phyloP scores from a whole-genome alignment of 2,113 vertebrate species.

The Lipotes vexillifer region DNA sequence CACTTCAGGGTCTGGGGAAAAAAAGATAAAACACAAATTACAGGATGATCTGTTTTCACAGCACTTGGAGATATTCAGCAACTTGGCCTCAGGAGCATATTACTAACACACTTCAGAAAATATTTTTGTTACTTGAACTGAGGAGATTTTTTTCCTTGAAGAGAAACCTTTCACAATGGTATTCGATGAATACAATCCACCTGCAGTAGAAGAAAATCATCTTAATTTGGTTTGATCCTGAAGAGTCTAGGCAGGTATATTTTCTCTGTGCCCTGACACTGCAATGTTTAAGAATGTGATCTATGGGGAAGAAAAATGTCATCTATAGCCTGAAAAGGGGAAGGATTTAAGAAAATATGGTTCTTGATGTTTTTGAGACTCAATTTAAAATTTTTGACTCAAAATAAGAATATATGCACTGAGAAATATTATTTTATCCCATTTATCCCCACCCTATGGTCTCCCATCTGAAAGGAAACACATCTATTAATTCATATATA shows the following conservation, averaged over 20 bases:
- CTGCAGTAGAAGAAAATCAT: not conserved
- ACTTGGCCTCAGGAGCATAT: not conserved
- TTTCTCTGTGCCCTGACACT: not conserved
- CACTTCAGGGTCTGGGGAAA: not conserved
- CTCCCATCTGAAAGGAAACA: not conserved
- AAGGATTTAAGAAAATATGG: not conserved
- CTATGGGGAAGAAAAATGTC: rapidly evolving
- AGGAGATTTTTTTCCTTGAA: not conserved
- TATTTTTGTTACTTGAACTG: not conserved
- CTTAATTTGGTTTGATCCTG: not conserved
- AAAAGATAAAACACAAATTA: not conserved
- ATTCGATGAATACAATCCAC: not conserved
- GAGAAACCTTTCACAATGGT: not conserved
- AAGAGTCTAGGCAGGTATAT: not conserved
- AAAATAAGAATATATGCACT: not conserved
- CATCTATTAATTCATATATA: no score
- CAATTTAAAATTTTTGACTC: not conserved
- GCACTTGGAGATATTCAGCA: not conserved
- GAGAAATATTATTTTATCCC: not conserved
- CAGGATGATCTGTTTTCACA: not conserved
- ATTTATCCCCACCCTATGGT: not conserved
- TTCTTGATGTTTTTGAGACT: not conserved
- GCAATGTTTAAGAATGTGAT: not conserved
- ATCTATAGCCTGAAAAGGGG: not conserved
- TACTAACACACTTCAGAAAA: not conserved